Evolutionary conservation across 1,140 invertebrate genomes (phyloP), one percentile per base, ranked within the genome.

Genomic region (Drosophila ambigua): DNA sequence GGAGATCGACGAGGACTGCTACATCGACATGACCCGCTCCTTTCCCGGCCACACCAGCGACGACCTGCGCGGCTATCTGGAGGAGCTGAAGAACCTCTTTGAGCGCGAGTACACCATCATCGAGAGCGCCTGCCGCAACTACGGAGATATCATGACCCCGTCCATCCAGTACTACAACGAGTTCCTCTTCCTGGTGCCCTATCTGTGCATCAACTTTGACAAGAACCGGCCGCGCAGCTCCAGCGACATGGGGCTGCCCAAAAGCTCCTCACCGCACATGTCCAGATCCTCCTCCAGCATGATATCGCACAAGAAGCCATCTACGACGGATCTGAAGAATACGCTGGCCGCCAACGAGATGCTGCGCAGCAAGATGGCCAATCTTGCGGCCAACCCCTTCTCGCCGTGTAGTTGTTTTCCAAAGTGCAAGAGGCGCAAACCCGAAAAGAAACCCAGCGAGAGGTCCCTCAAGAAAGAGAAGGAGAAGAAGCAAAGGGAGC

Each of bases 151-250:
- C 2, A 5, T 69, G 5, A 24, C 5, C 11, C 83, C 82, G 1
- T 51, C 79, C 0, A 71, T 88, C 13, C 45, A 46, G n/a, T 88
- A 63, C 62, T 87, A 77, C 53, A 64, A 66, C 43, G 82, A 87
- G 35, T 76, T 87, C 15, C 48, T 73, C 5, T 88, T 88, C 24
- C 13, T 88, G 28, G 60, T 64, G 28, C 83, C 82, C 0, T 50
- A 55, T 54, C 39, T 85, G 2, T 2, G 1, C 16, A 31, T 44
- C 0, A 44, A 50, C 26, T 75, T 26, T 0, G 43, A 54, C 0
- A 20, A 49, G 1, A 20, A 23, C 11, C 8, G 35, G 39, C 13
- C 46, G 0, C 15, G 8, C 5, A 53, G 13, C 35, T 39, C 35
- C 11, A 39, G 35, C 35, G 35, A 39, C 35, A 11, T 13, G 4